Evolutionary conservation across 2,888 invertebrate species (phyloP).

Genomic region (Hemaris fuciformis): DNA sequence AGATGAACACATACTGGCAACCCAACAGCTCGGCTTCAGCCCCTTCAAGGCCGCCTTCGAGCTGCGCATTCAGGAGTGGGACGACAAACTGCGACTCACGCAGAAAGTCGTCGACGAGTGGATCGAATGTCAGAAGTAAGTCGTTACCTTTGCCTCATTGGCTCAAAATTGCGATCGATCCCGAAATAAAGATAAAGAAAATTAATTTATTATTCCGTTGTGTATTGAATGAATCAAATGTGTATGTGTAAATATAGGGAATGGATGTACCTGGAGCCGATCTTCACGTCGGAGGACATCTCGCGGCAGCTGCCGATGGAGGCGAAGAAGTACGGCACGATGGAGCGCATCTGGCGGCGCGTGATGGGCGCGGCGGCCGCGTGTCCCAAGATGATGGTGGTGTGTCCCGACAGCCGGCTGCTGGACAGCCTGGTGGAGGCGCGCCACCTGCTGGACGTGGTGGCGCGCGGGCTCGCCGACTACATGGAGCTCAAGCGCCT

Average conservation of each 20-base stretch:
- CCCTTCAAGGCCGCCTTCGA: constrained; percentile 90
- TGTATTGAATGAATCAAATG: not conserved
- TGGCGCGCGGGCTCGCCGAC: constrained; percentile 88
- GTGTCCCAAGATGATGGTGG: constrained; percentile 85
- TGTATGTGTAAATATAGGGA: constrained; percentile 73
- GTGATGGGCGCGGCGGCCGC: constrained; percentile 87
- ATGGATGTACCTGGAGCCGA: constrained; percentile 92
- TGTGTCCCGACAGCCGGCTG: constrained; percentile 84
- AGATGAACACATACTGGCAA: constrained; percentile 88
- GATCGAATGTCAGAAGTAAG: constrained; percentile 87
- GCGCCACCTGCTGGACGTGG: constrained; percentile 85
- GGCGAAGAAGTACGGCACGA: constrained; percentile 88
- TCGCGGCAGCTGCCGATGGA: constrained; percentile 89
- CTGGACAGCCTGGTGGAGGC: constrained; percentile 87
- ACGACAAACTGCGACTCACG: constrained; percentile 83
- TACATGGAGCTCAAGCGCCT: constrained; percentile 89
- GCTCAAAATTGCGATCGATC: no score
- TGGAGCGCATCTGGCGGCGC: constrained; percentile 90
- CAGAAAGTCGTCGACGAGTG: constrained; percentile 85
- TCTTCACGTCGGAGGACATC: constrained; percentile 91
- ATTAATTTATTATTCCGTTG: no score
- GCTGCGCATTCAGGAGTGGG: constrained; percentile 88
- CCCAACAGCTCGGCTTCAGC: constrained; percentile 89
- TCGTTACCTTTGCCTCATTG: no score
- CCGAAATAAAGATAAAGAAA: no score